These are phyloP conservation scores for Urechis unicinctus DNA, from an alignment of 2,888 invertebrate species.

Conservation along the genomic window DNA sequence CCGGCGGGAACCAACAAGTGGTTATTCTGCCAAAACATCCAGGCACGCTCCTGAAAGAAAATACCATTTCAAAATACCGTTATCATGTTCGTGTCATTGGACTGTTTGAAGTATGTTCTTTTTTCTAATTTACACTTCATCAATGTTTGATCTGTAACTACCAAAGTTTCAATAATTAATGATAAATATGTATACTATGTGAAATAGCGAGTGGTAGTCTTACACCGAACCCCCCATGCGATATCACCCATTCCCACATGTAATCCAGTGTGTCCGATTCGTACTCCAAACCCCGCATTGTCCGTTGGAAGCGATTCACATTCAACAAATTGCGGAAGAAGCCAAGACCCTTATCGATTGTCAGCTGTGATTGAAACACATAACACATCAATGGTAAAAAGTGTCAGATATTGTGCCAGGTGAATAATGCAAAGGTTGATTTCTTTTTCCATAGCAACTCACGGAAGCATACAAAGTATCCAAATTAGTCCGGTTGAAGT, in stretches of 20 bases:
- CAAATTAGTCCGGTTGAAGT: conserved; percentile 19
- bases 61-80: no score
- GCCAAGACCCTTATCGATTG: not conserved
- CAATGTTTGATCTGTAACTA: no score
- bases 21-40: not conserved
- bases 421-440: no score
- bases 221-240: not conserved
- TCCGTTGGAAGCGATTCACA: not conserved
- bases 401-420: not conserved
- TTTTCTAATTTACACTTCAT: no score
- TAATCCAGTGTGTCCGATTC: not conserved
- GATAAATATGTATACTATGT: no score
- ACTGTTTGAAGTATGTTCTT: no score
- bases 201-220: no score
- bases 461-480: not conserved
- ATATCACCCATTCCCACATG: not conserved
- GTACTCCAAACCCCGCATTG: not conserved
- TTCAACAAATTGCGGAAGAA: not conserved
- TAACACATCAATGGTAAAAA: no score
- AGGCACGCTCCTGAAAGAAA: not conserved
- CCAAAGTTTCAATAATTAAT: no score
- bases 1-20: not conserved
- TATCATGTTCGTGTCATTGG: no score
- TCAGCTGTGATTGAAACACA: not conserved
- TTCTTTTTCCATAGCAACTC: not conserved